Percentiles rank a stretch among this genome's conserved stretches.
Evolutionary conservation across 1,140 invertebrate genomes (phyloP).

Genomic region (Alviniconcha marisindica): DNA sequence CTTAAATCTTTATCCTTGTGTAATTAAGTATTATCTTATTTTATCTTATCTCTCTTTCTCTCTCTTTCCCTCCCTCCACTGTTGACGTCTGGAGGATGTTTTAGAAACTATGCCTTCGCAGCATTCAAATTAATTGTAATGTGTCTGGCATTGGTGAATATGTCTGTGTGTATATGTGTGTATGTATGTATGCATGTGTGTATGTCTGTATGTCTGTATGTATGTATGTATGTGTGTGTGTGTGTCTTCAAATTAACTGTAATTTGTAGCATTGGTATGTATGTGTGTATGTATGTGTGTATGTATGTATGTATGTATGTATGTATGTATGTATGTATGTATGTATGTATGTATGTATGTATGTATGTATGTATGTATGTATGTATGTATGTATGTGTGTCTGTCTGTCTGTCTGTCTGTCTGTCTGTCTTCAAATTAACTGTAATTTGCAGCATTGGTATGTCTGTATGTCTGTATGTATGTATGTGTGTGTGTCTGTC

Average conservation of each 20-base stretch:
- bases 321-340: neutral
- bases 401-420: neutral
- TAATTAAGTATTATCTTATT: too few species aligned
- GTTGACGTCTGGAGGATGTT: too few species aligned
- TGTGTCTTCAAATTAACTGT: neutral
- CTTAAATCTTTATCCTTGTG: too few species aligned
- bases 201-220: neutral
- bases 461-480: conserved; percentile 18
- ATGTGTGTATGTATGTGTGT: neutral
- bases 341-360: neutral
- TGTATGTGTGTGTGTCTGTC: conserved; percentile 21
- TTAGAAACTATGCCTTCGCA: too few species aligned
- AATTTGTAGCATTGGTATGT: neutral
- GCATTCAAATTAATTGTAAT: too few species aligned
- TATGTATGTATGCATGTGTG: too few species aligned
- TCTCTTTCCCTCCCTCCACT: too few species aligned
- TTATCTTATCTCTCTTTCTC: too few species aligned
- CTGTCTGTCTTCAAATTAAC: neutral
- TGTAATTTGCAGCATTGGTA: neutral
- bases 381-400: neutral
- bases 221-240: neutral
- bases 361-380: neutral
- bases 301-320: conserved; percentile 5
- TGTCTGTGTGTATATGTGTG: too few species aligned
- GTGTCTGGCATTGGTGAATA: too few species aligned